Percentiles rank a stretch among this genome's conserved stretches.
phyloP scores from a whole-genome alignment of 1,140 invertebrate genomes.

The Panagrolaimus sp. region DNA sequence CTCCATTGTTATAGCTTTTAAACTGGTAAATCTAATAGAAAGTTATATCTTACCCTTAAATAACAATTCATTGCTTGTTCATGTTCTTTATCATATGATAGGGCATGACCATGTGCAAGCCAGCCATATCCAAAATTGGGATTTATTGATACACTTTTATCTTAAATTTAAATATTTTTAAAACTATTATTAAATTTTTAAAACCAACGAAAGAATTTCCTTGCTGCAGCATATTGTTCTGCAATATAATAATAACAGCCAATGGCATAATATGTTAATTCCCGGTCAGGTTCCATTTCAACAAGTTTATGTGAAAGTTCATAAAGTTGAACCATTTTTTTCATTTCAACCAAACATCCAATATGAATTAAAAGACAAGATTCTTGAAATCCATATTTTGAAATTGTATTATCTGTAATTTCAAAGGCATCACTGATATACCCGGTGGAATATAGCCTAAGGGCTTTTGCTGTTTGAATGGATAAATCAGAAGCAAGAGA shows the following conservation, averaged over 20 bases:
- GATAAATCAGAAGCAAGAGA: background rate
- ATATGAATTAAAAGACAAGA: background rate
- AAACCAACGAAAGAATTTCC: background rate
- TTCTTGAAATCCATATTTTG: background rate
- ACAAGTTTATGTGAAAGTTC: slow-evolving; percentile 2
- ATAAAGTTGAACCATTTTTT: background rate
- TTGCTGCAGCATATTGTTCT: background rate
- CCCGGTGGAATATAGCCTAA: background rate
- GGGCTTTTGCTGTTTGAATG: background rate
- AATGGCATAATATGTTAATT: background rate
- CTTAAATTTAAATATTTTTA: background rate
- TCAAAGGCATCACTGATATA: background rate
- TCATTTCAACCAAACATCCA: slow-evolving; percentile 4
- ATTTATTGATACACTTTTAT: background rate
- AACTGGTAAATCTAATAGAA: no score
- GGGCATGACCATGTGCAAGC: slow-evolving; percentile 1
- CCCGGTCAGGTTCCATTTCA: background rate
- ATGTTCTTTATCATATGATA: background rate
- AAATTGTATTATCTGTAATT: background rate
- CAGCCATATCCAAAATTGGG: background rate
- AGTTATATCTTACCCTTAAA: background rate
- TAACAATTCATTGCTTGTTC: slow-evolving; percentile 12
- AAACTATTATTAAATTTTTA: background rate
- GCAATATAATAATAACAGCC: slow-evolving; percentile 5
- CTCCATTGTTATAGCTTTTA: no score